Evolutionary conservation across 2,797 vertebrate genomes (phyloP), one percentile per base, ranked within the genome.

Genomic region (Chelon auratus): DNA sequence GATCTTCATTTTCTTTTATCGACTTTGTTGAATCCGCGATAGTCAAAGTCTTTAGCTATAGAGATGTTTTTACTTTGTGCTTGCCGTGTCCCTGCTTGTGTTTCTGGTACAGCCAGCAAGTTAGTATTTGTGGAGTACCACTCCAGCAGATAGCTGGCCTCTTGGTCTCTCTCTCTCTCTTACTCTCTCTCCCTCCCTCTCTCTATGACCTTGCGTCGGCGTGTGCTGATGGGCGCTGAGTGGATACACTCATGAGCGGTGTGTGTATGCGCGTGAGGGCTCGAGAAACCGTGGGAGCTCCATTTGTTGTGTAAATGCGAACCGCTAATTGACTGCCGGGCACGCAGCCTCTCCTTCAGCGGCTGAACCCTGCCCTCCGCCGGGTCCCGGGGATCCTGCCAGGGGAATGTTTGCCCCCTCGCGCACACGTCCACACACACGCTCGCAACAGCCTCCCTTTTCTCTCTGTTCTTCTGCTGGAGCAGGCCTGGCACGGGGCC

Each of bases 251-350:
- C 80, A 59, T 71, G 80, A 83, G 87, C 74, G 75, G 58, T 65
- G 72, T 53, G 67, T 72, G 73, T 13, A 54, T 3, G 72, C 8
- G 33, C 30, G 68, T 7, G 62, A 72, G 47, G 54, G 63, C 63
- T 51, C 43, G 68, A 84, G 78, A 87, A 88, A 66, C 84, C 33
- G 82, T 86, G 89, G 89, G 87, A 89, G 89, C 86, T 88, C 85
- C 85, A 91, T 92, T 93, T 92, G 90, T 93, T 93, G 91, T 92
- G 90, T 92, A 92, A 93, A 93, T 92, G 88, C 80, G 51, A 85
- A 87, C 84, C 58, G 77, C 89, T 92, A 93, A 93, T 93, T 93
- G 92, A 93, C 93, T 92, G 81, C 84, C 67, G 77, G 90, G 89
- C 91, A 91, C 65, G 72, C 88, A 83, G 87, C 88, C 86, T 92